These are phyloP conservation scores for Tokudaia muenninki DNA, from an alignment of 2,797 vertebrate genomes.

Conservation along the genomic window DNA sequence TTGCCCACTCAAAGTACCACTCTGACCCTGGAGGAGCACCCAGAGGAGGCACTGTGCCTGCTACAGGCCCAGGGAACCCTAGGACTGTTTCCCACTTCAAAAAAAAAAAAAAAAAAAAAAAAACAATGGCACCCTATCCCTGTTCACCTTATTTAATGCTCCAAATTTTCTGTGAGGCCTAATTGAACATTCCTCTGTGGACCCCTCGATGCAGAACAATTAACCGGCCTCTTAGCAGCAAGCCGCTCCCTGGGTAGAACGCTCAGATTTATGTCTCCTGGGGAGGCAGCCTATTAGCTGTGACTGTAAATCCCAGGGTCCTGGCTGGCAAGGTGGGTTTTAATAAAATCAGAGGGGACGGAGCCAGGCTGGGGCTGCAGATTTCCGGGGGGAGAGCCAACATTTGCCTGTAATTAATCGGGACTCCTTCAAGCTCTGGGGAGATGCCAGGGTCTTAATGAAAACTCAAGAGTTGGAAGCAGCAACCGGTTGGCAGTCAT, in stretches of 20 bases:
- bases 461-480: constrained; percentile 83
- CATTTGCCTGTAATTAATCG: constrained; percentile 89
- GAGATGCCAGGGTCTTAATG: constrained; percentile 86
- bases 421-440: constrained; percentile 86
- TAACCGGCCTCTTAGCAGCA: constrained; percentile 85
- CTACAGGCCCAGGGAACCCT: not conserved
- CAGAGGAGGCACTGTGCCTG: not conserved
- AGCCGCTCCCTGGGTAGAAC: constrained; percentile 85
- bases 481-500: constrained; percentile 61
- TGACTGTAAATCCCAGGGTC: constrained; percentile 88
- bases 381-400: constrained; percentile 88
- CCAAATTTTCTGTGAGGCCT: constrained; percentile 82
- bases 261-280: constrained; percentile 88
- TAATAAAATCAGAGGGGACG: constrained; percentile 89
- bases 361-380: constrained; percentile 86
- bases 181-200: constrained; percentile 83
- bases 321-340: constrained; percentile 89
- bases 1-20: no score
- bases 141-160: constrained; percentile 80
- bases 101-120: not conserved
- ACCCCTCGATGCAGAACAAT: constrained; percentile 85
- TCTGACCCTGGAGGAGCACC: not conserved
- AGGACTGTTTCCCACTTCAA: not conserved
- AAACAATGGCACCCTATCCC: constrained; percentile 75
- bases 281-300: constrained; percentile 90